Conservation (phyloP, 2,888 invertebrate species). For the Drosophila multiciliata region DNA sequence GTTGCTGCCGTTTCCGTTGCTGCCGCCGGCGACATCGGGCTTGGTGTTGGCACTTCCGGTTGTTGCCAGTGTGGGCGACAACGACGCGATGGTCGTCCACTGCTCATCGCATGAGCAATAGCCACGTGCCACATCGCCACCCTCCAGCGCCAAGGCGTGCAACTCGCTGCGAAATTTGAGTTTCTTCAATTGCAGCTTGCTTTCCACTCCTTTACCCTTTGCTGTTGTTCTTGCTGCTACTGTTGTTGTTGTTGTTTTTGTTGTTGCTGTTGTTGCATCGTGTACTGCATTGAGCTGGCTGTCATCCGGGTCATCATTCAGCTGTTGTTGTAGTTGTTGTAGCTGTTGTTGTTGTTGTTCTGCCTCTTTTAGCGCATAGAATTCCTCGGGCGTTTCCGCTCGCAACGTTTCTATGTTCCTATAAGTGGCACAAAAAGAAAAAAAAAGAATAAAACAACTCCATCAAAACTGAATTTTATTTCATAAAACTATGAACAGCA, state of each 20-base stretch:
- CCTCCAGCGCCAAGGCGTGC: slow-evolving; percentile 81
- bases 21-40: slow-evolving; percentile 16
- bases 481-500: background rate
- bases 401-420: slow-evolving; percentile 80
- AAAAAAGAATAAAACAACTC: background rate
- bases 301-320: slow-evolving; percentile 51
- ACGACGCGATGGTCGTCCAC: slow-evolving; percentile 73
- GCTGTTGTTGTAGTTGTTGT: slow-evolving; percentile 38
- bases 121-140: slow-evolving; percentile 80
- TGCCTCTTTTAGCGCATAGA: slow-evolving; percentile 59
- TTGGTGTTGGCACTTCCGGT: slow-evolving; percentile 48
- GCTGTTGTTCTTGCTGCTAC: slow-evolving; percentile 40
- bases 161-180: slow-evolving; percentile 74
- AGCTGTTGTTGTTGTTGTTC: slow-evolving; percentile 38
- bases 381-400: slow-evolving; percentile 73
- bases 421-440: slow-evolving; percentile 35
- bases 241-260: slow-evolving; percentile 35
- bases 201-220: slow-evolving; percentile 2
- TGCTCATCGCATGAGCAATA: slow-evolving; percentile 83
- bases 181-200: slow-evolving; percentile 63
- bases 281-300: slow-evolving; percentile 67
- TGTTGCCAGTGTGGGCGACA: slow-evolving; percentile 60
- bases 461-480: background rate
- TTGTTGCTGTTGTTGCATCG: slow-evolving; percentile 36
- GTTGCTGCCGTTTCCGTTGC: slow-evolving; percentile 38